phyloP scores from a whole-genome alignment of 1,140 invertebrate species.

The Homalodisca vitripennis region DNA sequence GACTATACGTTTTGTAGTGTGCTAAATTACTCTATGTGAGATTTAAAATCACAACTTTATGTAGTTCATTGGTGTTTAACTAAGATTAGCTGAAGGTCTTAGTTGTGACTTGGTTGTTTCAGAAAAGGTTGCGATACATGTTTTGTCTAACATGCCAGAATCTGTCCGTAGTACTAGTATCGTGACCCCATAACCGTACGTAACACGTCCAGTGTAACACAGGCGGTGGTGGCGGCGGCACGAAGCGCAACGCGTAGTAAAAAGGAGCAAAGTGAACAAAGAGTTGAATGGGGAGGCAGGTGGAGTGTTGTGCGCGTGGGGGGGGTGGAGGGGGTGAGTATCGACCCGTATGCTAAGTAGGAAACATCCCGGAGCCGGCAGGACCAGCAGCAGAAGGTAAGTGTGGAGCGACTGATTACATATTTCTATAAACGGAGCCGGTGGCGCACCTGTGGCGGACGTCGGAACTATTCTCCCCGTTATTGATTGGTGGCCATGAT shows the following conservation, averaged over 20 bases:
- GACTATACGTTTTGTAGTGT: too few species aligned
- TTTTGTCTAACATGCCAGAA: too few species aligned
- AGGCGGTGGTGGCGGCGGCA: neutral
- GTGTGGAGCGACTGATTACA: slow-evolving; percentile 12
- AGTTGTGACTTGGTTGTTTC: too few species aligned
- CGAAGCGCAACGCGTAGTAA: slow-evolving; percentile 10
- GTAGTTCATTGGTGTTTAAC: too few species aligned
- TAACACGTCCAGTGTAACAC: too few species aligned
- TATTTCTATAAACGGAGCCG: slow-evolving; percentile 17
- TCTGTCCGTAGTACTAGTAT: neutral
- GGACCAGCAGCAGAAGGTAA: neutral
- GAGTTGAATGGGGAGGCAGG: neutral
- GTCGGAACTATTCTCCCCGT: neutral
- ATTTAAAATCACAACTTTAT: too few species aligned
- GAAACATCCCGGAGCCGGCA: neutral
- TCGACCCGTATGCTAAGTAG: slow-evolving; percentile 20
- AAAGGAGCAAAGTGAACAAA: slow-evolving; percentile 1
- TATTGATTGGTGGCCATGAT: slow-evolving; percentile 19
- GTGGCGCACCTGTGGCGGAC: slow-evolving; percentile 8
- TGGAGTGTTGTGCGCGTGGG: neutral
- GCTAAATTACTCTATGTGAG: too few species aligned
- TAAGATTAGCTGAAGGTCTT: too few species aligned
- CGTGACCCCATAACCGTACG: neutral
- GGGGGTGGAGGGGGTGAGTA: neutral
- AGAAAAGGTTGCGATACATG: too few species aligned